Evolutionary conservation across 2,888 invertebrate species (phyloP), one percentile per base, ranked within the genome.

Genomic region (Heliconius charithonia): DNA sequence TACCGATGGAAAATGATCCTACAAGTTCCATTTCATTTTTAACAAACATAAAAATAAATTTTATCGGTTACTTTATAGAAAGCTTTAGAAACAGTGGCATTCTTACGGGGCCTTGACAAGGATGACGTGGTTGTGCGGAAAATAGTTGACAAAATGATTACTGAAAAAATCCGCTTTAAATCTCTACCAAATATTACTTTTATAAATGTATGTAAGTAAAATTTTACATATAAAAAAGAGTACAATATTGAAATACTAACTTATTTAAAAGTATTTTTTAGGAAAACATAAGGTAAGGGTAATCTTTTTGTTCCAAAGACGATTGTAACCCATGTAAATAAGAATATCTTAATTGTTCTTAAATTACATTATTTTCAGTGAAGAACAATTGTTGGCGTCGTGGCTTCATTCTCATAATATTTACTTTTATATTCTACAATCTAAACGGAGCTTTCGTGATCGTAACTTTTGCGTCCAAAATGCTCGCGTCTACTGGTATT

Each of bases 361-460:
- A 25, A 19, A 7, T 51, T 3, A 9, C 51, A 2, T 22, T 22
- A 51, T 3, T 63, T 63, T 16, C 85, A 92, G 92, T 90, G 13
- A 88, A 86, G 63, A 88, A 89, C 78, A 85, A 85, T 75, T 82
- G 85, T 0, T 91, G 91, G 90, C 87, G 92, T 1, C 86, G 86
- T 2, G 89, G 87, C 3, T 86, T 88, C 22, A 41, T 89, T 0
- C 79, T 92, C 1, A 84, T 86, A 25, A 77, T 84, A 27, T 74
- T 83, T 1, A 77, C 88, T 0, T 84, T 90, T 29, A 81, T 87
- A 0, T 81, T 89, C 0, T 85, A 86, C 27, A 84, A 88, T 0
- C 80, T 84, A 25, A 93, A 89, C 77, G 93, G 93, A 0, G 87
- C 88, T 76, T 88, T 87, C 59, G 87, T 88, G 0, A 89, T 92